phyloP scores from a whole-genome alignment of 1,140 invertebrate species.

The Lysiphlebus fabarum region DNA sequence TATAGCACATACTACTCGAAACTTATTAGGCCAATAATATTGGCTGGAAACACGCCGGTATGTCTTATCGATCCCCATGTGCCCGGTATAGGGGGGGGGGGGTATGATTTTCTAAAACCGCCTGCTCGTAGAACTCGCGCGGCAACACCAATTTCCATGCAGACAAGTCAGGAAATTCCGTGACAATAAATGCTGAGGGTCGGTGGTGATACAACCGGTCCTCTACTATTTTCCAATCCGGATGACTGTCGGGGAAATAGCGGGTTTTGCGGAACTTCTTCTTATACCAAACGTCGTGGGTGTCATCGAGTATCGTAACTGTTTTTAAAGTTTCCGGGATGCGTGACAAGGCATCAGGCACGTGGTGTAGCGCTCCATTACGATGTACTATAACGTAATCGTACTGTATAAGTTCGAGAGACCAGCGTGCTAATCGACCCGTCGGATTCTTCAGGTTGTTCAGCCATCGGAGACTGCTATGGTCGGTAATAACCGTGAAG shows the following conservation, averaged over 20 bases:
- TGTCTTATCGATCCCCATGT: slow-evolving; percentile 35
- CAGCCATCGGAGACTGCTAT: slow-evolving; percentile 51
- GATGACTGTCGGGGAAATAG: not conserved
- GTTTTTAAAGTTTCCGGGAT: not conserved
- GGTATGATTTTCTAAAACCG: slow-evolving; percentile 7
- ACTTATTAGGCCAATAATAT: slow-evolving; percentile 40
- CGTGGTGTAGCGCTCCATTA: slow-evolving; percentile 25
- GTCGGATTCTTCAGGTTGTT: slow-evolving; percentile 43
- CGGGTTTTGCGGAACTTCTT: not conserved
- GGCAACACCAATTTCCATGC: slow-evolving; percentile 16
- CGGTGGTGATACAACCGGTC: slow-evolving; percentile 9
- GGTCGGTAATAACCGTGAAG: slow-evolving; percentile 55
- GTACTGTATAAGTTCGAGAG: slow-evolving; percentile 26
- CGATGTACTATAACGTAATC: slow-evolving; percentile 27
- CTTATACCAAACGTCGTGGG: not conserved
- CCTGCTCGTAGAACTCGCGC: not conserved
- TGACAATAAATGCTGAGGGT: not conserved
- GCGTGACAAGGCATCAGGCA: slow-evolving; percentile 8
- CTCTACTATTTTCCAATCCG: slow-evolving; percentile 6
- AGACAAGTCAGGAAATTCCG: not conserved
- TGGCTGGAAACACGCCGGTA: slow-evolving; percentile 12
- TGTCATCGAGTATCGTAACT: not conserved
- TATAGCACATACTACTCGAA: slow-evolving; percentile 29
- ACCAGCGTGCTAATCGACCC: slow-evolving; percentile 36
- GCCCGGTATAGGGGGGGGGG: slow-evolving; percentile 19